Conservation (phyloP, 2,888 invertebrate species). For the Horisme vitalbata region DNA sequence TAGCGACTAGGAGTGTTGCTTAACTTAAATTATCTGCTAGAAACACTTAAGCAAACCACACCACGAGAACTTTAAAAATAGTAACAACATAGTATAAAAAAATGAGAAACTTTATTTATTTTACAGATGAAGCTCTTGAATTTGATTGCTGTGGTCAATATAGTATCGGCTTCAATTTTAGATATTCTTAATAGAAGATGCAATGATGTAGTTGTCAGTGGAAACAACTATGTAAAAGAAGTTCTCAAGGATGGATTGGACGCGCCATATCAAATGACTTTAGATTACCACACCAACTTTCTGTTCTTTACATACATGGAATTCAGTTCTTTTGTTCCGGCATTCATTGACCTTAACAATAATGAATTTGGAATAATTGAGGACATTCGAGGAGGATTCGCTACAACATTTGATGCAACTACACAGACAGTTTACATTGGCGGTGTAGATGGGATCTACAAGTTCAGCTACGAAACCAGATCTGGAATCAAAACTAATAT, state of each 20-base stretch:
- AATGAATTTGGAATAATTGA: conserved; percentile 42
- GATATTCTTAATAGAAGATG: conserved; percentile 8
- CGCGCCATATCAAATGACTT: conserved; percentile 12
- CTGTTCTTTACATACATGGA: too few relatives aligned
- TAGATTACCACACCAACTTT: conserved; percentile 56
- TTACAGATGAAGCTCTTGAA: too few relatives aligned
- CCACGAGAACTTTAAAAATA: too few relatives aligned
- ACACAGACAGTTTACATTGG: conserved; percentile 55
- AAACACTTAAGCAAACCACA: too few relatives aligned
- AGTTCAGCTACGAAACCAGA: conserved; percentile 48
- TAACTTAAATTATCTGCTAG: too few relatives aligned
- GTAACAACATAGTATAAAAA: too few relatives aligned
- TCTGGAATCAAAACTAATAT: conserved; percentile 39
- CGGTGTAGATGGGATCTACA: conserved; percentile 55
- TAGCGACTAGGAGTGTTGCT: too few relatives aligned
- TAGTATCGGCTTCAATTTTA: too few relatives aligned
- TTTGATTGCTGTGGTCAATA: too few relatives aligned
- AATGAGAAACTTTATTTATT: too few relatives aligned
- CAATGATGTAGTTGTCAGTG: conserved; percentile 15
- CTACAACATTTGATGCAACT: conserved; percentile 51
- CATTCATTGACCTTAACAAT: conserved; percentile 52
- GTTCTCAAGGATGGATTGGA: conserved; percentile 33
- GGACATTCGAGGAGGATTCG: conserved; percentile 54
- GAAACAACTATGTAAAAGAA: conserved; percentile 35
- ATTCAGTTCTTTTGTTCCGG: conserved; percentile 46